Evolutionary conservation across 2,113 vertebrate genomes (phyloP).

Genomic region (Lophura nycthemera): DNA sequence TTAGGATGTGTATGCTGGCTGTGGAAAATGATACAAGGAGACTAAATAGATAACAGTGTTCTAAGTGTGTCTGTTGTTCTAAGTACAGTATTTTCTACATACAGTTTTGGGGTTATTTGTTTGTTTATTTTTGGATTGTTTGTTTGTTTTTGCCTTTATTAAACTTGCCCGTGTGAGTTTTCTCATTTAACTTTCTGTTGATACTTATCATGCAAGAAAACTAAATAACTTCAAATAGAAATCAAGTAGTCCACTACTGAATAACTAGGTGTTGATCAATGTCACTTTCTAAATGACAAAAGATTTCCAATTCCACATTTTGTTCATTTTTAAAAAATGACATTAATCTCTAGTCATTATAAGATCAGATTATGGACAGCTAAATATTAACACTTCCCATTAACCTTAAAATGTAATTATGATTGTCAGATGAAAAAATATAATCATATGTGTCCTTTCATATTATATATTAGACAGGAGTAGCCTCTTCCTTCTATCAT

Average conservation of each 20-base stretch:
- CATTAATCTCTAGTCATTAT: slow-evolving; percentile 2
- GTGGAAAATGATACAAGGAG: not conserved
- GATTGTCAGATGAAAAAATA: slow-evolving; percentile 11
- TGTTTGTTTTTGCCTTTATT: not conserved
- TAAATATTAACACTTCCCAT: slow-evolving; percentile 20
- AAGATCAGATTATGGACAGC: not conserved
- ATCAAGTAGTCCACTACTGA: not conserved
- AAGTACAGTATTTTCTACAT: not conserved
- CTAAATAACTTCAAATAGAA: not conserved
- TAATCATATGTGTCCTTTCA: not conserved
- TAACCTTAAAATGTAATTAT: slow-evolving; percentile 34
- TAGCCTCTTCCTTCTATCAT: not conserved
- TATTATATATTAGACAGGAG: not conserved
- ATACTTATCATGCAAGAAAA: not conserved
- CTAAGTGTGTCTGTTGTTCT: too few relatives aligned
- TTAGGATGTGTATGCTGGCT: not conserved
- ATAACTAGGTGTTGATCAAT: not conserved
- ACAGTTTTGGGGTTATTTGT: too few relatives aligned
- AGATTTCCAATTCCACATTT: slow-evolving; percentile 10
- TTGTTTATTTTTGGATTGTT: not conserved
- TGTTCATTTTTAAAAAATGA: not conserved
- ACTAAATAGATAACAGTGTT: not conserved
- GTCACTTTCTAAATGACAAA: slow-evolving; percentile 14
- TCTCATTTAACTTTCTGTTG: not conserved
- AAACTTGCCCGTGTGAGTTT: not conserved